Percentiles rank a stretch among this genome's conserved stretches.
phyloP scores from a whole-genome alignment of 2,888 invertebrate genomes.

The Apamea epomidion region DNA sequence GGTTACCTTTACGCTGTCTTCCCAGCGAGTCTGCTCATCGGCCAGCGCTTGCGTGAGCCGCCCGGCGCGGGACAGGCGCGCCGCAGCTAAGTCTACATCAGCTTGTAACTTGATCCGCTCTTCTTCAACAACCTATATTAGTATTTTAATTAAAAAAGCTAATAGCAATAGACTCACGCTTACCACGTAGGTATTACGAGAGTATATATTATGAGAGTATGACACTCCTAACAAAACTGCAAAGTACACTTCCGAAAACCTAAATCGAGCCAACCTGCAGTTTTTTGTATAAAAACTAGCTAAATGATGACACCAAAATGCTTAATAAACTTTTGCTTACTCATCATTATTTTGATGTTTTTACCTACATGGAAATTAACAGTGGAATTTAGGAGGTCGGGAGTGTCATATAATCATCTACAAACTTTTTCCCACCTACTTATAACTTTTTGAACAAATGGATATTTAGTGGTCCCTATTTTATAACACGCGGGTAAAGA shows the following conservation, averaged over 20 bases:
- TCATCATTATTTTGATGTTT: background rate
- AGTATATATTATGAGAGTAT: background rate
- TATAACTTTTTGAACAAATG: background rate
- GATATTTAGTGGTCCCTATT: background rate
- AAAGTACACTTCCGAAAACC: background rate
- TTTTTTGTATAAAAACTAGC: too few relatives aligned
- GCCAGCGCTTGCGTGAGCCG: slow-evolving; percentile 96
- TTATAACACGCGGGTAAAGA: too few relatives aligned
- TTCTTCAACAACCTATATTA: slow-evolving; percentile 90
- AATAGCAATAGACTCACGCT: background rate
- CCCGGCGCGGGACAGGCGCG: slow-evolving; percentile 95
- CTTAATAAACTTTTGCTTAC: background rate
- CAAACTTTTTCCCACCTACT: background rate
- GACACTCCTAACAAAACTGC: background rate
- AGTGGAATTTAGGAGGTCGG: background rate
- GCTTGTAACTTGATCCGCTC: slow-evolving; percentile 94
- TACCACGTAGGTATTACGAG: too few relatives aligned
- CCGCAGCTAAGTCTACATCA: slow-evolving; percentile 94
- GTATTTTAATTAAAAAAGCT: background rate
- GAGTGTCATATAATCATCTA: background rate
- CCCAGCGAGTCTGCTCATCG: slow-evolving; percentile 97
- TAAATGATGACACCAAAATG: background rate
- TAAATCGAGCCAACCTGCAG: too few relatives aligned
- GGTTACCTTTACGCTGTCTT: slow-evolving; percentile 91
- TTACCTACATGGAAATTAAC: background rate